Evolutionary conservation across 2,113 vertebrate species (phyloP).

Genomic region (Malurus melanocephalus): DNA sequence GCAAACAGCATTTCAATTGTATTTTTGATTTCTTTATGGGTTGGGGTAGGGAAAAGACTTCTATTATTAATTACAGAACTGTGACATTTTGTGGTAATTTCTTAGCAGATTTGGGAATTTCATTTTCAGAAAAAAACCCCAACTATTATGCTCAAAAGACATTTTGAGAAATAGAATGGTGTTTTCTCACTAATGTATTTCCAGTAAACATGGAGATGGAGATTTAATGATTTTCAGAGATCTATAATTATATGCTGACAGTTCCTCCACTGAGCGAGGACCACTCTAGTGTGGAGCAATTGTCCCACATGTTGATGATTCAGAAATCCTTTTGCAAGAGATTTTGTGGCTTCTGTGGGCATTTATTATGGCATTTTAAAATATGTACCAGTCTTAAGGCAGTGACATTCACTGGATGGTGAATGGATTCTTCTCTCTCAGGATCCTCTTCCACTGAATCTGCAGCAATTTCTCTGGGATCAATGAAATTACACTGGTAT

Average conservation of each 20-base stretch:
- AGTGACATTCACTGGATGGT: background rate
- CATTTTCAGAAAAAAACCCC: constrained; percentile 32
- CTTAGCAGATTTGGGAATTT: constrained; percentile 42
- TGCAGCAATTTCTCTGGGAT: background rate
- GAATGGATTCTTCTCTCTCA: background rate
- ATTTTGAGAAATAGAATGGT: background rate
- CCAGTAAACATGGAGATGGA: constrained; percentile 35
- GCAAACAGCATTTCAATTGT: constrained; percentile 35
- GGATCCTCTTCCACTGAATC: background rate
- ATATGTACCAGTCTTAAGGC: background rate
- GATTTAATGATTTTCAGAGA: constrained; percentile 49
- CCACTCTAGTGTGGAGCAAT: constrained; percentile 27
- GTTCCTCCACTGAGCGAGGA: constrained; percentile 29
- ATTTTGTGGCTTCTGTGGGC: constrained; percentile 11
- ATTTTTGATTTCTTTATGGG: constrained; percentile 51
- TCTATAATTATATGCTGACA: constrained; percentile 37
- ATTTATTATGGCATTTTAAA: constrained; percentile 27
- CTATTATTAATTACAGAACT: constrained; percentile 53
- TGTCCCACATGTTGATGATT: constrained; percentile 6
- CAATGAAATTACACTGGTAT: background rate
- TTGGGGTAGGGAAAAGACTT: background rate
- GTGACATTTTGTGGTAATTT: constrained; percentile 31
- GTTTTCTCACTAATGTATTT: constrained; percentile 43
- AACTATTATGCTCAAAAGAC: constrained; percentile 29
- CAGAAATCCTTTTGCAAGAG: constrained; percentile 13